A percentile compares a stretch with the other conserved stretches of the same genome.
phyloP scores from a whole-genome alignment of 2,888 invertebrate species.

The Idaea biselata region DNA sequence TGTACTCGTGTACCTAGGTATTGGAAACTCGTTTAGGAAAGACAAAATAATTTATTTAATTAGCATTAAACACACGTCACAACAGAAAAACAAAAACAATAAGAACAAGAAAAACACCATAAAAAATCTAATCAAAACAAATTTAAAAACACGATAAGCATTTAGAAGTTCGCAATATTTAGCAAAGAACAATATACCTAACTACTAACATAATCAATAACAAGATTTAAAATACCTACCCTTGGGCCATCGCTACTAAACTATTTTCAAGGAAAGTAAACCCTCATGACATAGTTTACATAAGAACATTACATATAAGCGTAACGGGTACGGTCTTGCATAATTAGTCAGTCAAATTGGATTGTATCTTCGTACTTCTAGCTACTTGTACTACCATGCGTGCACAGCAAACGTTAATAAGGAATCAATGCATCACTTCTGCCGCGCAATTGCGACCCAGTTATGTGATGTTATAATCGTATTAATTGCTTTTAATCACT shows the following conservation, averaged over 20 bases:
- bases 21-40: too few species aligned
- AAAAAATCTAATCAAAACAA: too few species aligned
- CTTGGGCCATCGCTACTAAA: background rate
- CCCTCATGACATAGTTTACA: conserved; percentile 14
- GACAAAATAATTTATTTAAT: too few species aligned
- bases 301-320: conserved; percentile 13
- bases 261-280: background rate
- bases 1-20: too few species aligned
- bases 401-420: conserved; percentile 42
- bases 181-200: too few species aligned
- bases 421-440: conserved; percentile 13
- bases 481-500: background rate
- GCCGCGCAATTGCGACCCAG: background rate
- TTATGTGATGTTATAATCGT: background rate
- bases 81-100: too few species aligned
- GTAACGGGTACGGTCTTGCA: conserved; percentile 20
- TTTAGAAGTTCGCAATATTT: too few species aligned
- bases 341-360: conserved; percentile 41
- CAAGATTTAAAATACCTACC: background rate
- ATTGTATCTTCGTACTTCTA: conserved; percentile 32
- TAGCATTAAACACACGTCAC: too few species aligned
- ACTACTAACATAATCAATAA: background rate
- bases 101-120: too few species aligned
- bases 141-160: too few species aligned
- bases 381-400: conserved; percentile 26